Evolutionary conservation across 2,113 vertebrate species (phyloP), one percentile per base, ranked within the genome.

Genomic region (Bolborhynchus lineola): DNA sequence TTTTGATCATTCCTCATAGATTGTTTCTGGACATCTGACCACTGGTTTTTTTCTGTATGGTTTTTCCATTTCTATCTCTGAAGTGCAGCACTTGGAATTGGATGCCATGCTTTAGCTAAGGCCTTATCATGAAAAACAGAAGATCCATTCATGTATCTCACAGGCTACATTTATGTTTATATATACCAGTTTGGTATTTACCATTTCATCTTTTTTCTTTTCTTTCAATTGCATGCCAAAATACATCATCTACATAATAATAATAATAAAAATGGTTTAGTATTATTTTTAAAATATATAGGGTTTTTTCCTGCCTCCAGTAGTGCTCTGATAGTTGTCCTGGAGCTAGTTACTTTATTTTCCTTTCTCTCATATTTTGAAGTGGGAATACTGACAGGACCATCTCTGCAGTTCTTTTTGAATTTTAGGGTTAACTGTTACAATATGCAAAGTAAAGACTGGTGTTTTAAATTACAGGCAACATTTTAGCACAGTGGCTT

Each of bases 391-490:
- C 9, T 16, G 16, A 4, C 9, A 52, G 3, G 53, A 10, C 4
- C 1, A 7, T 37, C 8, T 49, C 52, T 31, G 9, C 28, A 49
- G n/a, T 67, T 65, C 29, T 62, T 82, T 68, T 67, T 59, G 24
- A 71, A 59, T 53, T n/a, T 25, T n/a, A 44, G 3, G 16, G 11
- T 63, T 75, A 67, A 24, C 5, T 42, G 2, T 52, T 57, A 16
- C 6, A 69, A 10, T 11, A 35, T 14, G 3, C 0, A 1, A 63
- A 3, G 9, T 18, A 70, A 85, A 47, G 7, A 63, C 16, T 13
- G 52, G 3, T 15, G n/a, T 18, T 78, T 65, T 16, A 46, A 6
- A 37, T 50, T 57, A 50, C 5, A 44, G 7, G 15, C 6, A 60
- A 69, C 1, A 17, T 35, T 52, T 50, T 42, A 23, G 5, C 5